Conservation (phyloP, 2,888 invertebrate species). For the Andrena hattorfiana region DNA sequence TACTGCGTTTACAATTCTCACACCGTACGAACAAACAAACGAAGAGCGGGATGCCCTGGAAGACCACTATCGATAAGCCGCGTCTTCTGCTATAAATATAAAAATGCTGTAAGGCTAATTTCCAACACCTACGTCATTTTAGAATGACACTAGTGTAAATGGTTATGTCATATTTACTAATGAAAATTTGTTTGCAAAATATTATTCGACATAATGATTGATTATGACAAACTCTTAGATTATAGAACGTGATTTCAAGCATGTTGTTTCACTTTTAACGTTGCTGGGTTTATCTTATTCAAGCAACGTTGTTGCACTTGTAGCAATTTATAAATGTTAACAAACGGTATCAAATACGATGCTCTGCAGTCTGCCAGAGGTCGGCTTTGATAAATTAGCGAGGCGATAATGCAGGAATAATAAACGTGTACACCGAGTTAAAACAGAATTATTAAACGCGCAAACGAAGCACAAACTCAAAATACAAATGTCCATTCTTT, state of each 20-base stretch:
- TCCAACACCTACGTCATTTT: too few relatives aligned
- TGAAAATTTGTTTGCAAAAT: too few relatives aligned
- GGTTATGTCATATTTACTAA: too few relatives aligned
- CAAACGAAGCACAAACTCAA: not conserved
- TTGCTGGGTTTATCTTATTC: not conserved
- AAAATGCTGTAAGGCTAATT: too few relatives aligned
- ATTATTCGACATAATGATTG: too few relatives aligned
- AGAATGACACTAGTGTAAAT: too few relatives aligned
- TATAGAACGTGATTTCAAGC: not conserved
- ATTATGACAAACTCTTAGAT: not conserved
- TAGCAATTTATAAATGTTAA: not conserved
- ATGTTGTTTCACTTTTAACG: not conserved
- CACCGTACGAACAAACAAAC: too few relatives aligned
- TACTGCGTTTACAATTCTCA: too few relatives aligned
- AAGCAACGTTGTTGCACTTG: not conserved
- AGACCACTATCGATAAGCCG: too few relatives aligned
- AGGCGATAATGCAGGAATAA: conserved; percentile 13
- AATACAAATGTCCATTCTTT: conserved; percentile 3
- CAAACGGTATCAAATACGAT: conserved; percentile 11
- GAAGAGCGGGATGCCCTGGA: too few relatives aligned
- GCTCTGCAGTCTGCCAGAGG: not conserved
- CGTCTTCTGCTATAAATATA: too few relatives aligned
- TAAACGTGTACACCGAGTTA: not conserved
- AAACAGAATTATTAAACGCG: not conserved
- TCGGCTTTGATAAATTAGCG: conserved; percentile 29